Percentiles rank a stretch among this genome's conserved stretches.
These are phyloP conservation scores for Cotesia congregata DNA, from an alignment of 2,888 invertebrate genomes.

Conservation along the genomic window DNA sequence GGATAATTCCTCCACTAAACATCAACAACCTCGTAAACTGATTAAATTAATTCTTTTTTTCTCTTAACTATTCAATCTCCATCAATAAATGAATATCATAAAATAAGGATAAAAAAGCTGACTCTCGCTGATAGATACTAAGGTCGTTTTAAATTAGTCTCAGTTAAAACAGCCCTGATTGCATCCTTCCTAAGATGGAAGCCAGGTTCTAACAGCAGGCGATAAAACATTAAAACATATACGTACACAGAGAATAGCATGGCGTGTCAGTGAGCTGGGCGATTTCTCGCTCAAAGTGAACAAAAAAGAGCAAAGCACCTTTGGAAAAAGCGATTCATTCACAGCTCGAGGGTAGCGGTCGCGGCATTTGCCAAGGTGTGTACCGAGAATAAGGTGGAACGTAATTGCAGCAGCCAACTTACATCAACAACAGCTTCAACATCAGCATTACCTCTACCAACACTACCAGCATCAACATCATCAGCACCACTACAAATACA, in stretches of 20 bases:
- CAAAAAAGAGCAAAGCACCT: conserved; percentile 27
- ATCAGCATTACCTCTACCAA: not conserved
- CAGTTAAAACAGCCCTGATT: not conserved
- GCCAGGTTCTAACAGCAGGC: conserved; percentile 4
- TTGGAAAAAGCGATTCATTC: conserved; percentile 58
- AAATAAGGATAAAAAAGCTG: no score
- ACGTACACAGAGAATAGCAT: not conserved
- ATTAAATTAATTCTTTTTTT: no score
- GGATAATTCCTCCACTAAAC: no score
- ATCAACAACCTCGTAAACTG: no score
- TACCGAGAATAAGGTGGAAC: conserved; percentile 40
- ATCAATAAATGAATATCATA: no score
- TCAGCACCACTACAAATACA: not conserved
- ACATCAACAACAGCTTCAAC: not conserved
- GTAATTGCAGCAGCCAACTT: conserved; percentile 54
- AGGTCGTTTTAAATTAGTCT: conserved; percentile 20
- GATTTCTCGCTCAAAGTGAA: conserved; percentile 14
- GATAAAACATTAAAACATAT: not conserved
- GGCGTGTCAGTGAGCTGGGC: conserved; percentile 1
- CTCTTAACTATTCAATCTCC: no score
- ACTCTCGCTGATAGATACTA: conserved; percentile 1
- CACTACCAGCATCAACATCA: not conserved
- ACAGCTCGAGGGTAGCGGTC: conserved; percentile 54
- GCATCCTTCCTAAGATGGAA: conserved; percentile 1
- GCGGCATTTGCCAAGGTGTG: conserved; percentile 11